Percentiles rank a stretch among this genome's conserved stretches.
These are phyloP conservation scores for Oreortyx pictus DNA, from an alignment of 2,797 vertebrate species.

Conservation along the genomic window DNA sequence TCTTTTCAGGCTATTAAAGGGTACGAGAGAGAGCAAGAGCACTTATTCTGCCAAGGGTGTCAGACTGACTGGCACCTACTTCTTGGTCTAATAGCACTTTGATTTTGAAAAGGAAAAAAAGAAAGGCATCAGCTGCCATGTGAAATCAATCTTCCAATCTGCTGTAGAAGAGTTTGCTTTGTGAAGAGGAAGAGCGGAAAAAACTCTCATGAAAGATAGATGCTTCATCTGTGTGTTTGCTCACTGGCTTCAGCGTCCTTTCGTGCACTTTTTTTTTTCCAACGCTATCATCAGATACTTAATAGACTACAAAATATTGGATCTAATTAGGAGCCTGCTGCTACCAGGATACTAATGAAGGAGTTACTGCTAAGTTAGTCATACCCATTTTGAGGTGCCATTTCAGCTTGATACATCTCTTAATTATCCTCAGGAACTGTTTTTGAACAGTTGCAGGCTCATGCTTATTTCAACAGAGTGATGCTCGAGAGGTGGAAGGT, in stretches of 20 bases:
- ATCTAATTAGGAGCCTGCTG: slow-evolving; percentile 2
- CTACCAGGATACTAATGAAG: slow-evolving; percentile 10
- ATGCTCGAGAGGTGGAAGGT: neutral
- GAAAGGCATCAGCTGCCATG: neutral
- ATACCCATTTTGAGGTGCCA: neutral
- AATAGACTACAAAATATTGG: slow-evolving; percentile 4
- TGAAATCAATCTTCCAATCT: slow-evolving; percentile 45
- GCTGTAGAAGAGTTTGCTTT: slow-evolving; percentile 40
- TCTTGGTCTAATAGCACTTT: neutral
- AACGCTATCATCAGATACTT: neutral
- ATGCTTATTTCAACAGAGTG: neutral
- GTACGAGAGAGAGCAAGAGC: neutral
- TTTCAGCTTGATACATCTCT: neutral
- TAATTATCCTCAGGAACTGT: neutral
- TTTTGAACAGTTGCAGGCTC: neutral
- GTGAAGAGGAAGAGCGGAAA: neutral
- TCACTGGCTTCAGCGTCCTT: neutral
- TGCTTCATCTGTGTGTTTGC: neutral
- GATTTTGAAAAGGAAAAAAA: neutral
- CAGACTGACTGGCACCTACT: slow-evolving; percentile 41
- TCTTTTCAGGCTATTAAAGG: neutral
- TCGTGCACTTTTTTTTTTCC: neutral
- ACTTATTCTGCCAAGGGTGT: slow-evolving; percentile 12
- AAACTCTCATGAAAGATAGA: neutral
- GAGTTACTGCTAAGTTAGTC: neutral